Base-by-base conservation (phyloP, 2,888 invertebrate genomes). In the Mellilla xanthometata region DNA sequence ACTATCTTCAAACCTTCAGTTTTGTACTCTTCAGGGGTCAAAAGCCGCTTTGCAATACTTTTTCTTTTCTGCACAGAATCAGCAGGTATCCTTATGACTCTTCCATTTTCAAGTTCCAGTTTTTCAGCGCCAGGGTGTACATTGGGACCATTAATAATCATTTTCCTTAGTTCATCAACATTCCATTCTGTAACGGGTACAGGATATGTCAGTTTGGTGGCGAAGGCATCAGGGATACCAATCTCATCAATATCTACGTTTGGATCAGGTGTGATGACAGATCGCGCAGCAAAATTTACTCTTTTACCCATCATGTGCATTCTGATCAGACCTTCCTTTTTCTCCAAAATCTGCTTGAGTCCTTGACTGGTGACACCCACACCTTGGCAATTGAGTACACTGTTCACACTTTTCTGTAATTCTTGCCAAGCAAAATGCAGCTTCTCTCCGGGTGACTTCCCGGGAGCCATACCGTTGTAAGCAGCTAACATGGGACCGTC, bases 301-400 rank as follows among this genome's bases (percentile, higher is more conserved):
- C 99, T 93, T 86, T 99, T 99, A 0, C 99, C 99, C 99, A 99
- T 99, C 98, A 99, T 99, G 75, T 99, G 95, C 94, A 96, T 97
- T 54, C 99, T 93, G 56, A 99, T 97, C 0, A 99, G 90, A 4
- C 99, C 99, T 54, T 95, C 93, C 80, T 99, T 99, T 77, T 98
- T 99, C 76, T 99, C 99, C 13, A 99, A 90, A 2, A 97, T 87
- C 91, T 96, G 96, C 72, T 96, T 96, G 0, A 96, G 78, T 0
- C 96, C 96, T 55, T 91, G 89, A 71, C 78, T 85, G 0, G 62
- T 32, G 7, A 62, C 9, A 1, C 73, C 83, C 34, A 82, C 56
- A 39, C 83, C 76, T 56, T 92, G 83, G 95, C 93, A 87, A 92
- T 85, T 76, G 90, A 81, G 72, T 84, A 92, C 42, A 40, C 78